These are phyloP conservation scores for Diachrysia chrysitis DNA, from an alignment of 2,888 invertebrate species.

Conservation along the genomic window DNA sequence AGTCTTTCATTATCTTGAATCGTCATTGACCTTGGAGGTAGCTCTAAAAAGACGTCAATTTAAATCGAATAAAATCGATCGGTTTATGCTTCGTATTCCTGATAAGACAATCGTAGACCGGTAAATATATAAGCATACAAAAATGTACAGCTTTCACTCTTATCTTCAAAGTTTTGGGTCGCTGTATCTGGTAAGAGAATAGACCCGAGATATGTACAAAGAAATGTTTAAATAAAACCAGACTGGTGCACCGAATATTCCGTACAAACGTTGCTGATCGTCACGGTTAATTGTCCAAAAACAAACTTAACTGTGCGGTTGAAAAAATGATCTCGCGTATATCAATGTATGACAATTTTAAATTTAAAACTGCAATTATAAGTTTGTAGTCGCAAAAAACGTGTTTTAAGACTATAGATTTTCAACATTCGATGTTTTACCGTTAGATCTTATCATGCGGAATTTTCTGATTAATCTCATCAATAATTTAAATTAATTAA, in stretches of 20 bases:
- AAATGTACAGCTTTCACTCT: neutral
- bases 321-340: no score
- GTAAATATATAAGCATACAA: neutral
- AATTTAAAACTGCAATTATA: no score
- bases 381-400: no score
- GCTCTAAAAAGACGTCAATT: neutral
- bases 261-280: no score
- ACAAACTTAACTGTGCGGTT: no score
- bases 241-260: no score
- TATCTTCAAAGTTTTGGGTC: conserved; percentile 3
- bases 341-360: no score
- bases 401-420: no score
- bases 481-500: neutral
- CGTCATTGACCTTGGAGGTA: neutral
- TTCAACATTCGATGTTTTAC: no score
- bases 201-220: neutral
- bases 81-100: neutral
- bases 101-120: neutral
- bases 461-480: neutral
- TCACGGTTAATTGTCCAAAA: no score
- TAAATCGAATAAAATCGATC: neutral
- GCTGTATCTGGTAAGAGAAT: neutral
- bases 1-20: neutral
- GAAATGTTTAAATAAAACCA: no score
- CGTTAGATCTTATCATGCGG: no score